Evolutionary conservation across 2,888 invertebrate species (phyloP), one percentile per base, ranked within the genome.

Genomic region (Pyrrhosoma nymphula): DNA sequence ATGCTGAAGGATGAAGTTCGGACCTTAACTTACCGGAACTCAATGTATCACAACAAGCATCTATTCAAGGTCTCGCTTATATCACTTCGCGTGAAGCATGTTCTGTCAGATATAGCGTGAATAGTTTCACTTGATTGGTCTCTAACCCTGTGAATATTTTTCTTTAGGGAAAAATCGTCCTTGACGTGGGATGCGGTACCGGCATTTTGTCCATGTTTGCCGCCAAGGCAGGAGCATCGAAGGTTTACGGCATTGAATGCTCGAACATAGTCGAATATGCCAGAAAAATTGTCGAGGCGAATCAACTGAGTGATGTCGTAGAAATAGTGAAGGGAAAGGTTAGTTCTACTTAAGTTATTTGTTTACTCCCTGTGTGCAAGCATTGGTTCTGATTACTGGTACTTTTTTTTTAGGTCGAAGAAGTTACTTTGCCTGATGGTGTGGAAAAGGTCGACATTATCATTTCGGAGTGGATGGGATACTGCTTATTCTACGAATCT

Each of bases 191-290:
- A 20, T 99, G 99, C 97, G 99, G 99, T 20, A 99, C 99, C 0
- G 99, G 99, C 88, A 99, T 99, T 96, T 97, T 99, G 95, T 99
- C 99, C 63, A 99, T 99, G 99, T 99, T 99, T 97, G 99, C 99
- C 56, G 99, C 99, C 0, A 99, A 99, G 97, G 99, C 99, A 8
- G 99, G 99, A 20, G 99, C 99, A 0, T 98, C 98, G 10, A 98
- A 98, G 97, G 99, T 99, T 0, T 98, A 99, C 96, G 99, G 99
- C 95, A 98, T 99, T 75, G 99, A 99, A 97, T 99, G 99, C 97
- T 99, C 99, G 23, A 99, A 99, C 97, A 99, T 99, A 96, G 99
- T 99, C 30, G 99, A 99, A 97, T 99, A 99, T 96, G 99, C 99
- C 16, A 98, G 98, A 96, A 99, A 99, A 97, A 99, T 99, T 96